A percentile compares a stretch with the other conserved stretches of the same genome.
These are phyloP conservation scores for Eremophila alpestris DNA, from an alignment of 2,797 vertebrate genomes.

Conservation along the genomic window DNA sequence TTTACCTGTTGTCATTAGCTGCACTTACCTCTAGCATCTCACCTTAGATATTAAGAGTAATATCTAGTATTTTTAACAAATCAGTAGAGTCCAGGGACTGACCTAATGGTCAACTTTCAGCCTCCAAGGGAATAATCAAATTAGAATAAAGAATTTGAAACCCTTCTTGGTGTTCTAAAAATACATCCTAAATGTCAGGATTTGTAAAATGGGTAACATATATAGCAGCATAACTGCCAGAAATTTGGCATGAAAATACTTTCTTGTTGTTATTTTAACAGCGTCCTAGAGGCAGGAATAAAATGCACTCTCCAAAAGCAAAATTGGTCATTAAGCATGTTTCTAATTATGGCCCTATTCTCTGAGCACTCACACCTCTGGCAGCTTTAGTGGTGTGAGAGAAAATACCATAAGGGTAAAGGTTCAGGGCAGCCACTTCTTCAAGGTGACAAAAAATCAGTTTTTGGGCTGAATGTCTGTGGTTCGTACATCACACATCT, in stretches of 20 bases:
- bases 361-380: not conserved
- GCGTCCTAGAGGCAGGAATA: not conserved
- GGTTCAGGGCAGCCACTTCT: not conserved
- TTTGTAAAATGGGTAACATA: not conserved
- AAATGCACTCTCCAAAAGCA: slow-evolving; percentile 4
- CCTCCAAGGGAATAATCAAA: not conserved
- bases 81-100: not conserved
- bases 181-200: not conserved
- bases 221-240: not conserved
- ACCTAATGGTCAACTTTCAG: not conserved
- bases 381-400: not conserved
- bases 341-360: not conserved
- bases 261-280: not conserved
- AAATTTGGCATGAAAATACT: not conserved
- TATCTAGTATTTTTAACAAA: not conserved
- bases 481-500: fast-evolving
- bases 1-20: not conserved
- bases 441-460: not conserved
- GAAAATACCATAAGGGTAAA: not conserved
- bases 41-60: not conserved
- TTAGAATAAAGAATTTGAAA: not conserved
- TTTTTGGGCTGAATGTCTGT: not conserved
- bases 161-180: not conserved
- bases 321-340: not conserved
- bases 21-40: not conserved